Evolutionary conservation across 2,888 invertebrate genomes (phyloP), one percentile per base, ranked within the genome.

Genomic region (Melanostoma mellinum): DNA sequence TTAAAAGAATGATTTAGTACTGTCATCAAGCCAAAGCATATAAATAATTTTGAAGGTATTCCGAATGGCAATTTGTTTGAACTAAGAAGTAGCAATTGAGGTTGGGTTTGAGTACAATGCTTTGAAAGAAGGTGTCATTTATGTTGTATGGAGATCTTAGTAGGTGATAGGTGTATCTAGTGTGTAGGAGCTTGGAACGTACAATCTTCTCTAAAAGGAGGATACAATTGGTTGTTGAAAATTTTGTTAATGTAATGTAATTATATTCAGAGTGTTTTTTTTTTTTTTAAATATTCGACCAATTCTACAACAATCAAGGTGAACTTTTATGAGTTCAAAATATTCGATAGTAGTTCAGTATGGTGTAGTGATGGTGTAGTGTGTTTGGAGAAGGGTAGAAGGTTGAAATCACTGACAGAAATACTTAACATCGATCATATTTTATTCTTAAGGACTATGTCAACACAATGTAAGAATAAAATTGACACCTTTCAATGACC

Each of bases 1-100:
- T 61, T 38, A 46, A 36, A 61, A 61, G 61, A 71, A 56, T 76
- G 76, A 77, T 77, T 68, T 36, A 76, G 72, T 52, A 48, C 53
- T 48, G 40, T 53, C 55, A 35, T 61, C 58, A 38, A 55, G 42
- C 20, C 40, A 50, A 55, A 60, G 60, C 76, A 76, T 68, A 60
- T 53, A 65, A 10, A 72, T 68, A 42, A 38, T 48, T 46, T 55
- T 46, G 48, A 65, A 72, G 55, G 38, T 72, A 71, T 61, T 48
- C 44, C 53, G 46, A 55, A 73, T 60, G 72, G 61, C 33, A 76
- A 63, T 56, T 73, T 68, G 56, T 36, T 6, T 10, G 35, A 35
- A 40, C 56, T 38, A 20, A 33, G 50, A 40, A 72, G 63, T 46
- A 42, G 53, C 32, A 46, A 5, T 65, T 55, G 9, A 61, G 38